Conservation (phyloP, 2,888 invertebrate species). For the Gisinianus flammeolus region DNA sequence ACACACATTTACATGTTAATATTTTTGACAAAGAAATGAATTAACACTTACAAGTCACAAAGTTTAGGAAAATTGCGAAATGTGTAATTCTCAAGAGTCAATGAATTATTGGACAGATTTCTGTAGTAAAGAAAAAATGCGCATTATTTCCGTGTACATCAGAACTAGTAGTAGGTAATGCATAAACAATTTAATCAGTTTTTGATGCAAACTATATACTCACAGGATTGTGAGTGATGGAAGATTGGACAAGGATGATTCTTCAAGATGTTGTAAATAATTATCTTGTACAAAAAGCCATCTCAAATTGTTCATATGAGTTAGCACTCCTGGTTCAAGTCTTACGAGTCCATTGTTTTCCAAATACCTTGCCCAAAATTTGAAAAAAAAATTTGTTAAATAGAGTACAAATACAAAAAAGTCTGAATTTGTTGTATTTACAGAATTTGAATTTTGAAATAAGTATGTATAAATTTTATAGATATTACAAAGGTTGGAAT, state of each 20-base stretch:
- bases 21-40: constrained; percentile 22
- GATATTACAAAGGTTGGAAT: too few species aligned
- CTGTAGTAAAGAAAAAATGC: constrained; percentile 46
- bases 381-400: background rate
- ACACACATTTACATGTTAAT: background rate
- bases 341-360: constrained; percentile 57
- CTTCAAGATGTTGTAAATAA: constrained; percentile 60
- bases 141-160: too few species aligned
- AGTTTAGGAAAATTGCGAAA: constrained; percentile 65
- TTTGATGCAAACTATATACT: constrained; percentile 33
- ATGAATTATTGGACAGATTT: constrained; percentile 64
- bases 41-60: constrained; percentile 64
- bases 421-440: too few species aligned
- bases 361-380: constrained; percentile 58
- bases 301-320: constrained; percentile 63
- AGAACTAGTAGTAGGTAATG: background rate
- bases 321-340: constrained; percentile 62
- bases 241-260: constrained; percentile 46
- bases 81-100: constrained; percentile 63
- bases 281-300: constrained; percentile 66
- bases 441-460: too few species aligned
- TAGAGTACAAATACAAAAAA: too few species aligned
- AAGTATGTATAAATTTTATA: too few species aligned
- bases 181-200: background rate
- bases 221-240: constrained; percentile 53